Evolutionary conservation across 2,113 vertebrate genomes (phyloP).

Genomic region (Thermophis baileyi): DNA sequence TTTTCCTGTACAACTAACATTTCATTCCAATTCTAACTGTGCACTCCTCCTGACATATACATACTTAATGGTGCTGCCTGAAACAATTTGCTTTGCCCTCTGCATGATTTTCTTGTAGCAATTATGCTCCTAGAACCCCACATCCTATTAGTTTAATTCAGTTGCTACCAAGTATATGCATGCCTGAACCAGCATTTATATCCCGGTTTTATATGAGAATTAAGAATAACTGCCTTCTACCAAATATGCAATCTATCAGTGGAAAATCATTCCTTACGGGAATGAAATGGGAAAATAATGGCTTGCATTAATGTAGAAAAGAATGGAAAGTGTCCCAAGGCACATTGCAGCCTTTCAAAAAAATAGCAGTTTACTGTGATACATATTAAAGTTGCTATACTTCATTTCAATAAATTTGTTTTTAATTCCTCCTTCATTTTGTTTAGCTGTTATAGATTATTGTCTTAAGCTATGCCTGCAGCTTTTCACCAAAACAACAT

Average conservation of each 20-base stretch:
- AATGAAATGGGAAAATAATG: constrained; percentile 22
- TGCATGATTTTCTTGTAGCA: background rate
- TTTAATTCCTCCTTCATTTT: background rate
- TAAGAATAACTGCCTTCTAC: background rate
- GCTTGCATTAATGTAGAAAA: background rate
- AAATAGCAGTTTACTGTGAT: background rate
- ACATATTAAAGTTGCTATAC: background rate
- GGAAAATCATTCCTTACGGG: background rate
- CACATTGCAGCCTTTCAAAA: background rate
- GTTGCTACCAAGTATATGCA: background rate
- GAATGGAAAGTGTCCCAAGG: background rate
- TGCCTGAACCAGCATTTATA: background rate
- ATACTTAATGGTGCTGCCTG: background rate
- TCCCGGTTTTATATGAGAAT: background rate
- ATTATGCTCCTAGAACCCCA: background rate
- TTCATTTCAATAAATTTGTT: background rate
- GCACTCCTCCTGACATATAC: background rate
- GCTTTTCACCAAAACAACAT: background rate
- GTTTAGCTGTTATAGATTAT: background rate
- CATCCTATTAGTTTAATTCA: background rate
- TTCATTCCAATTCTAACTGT: background rate
- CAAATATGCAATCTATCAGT: background rate
- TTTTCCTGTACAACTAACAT: background rate
- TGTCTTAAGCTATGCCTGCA: background rate
- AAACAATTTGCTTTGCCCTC: background rate